phyloP scores from a whole-genome alignment of 92 coral and sea anemone species.

The Montipora capitata region DNA sequence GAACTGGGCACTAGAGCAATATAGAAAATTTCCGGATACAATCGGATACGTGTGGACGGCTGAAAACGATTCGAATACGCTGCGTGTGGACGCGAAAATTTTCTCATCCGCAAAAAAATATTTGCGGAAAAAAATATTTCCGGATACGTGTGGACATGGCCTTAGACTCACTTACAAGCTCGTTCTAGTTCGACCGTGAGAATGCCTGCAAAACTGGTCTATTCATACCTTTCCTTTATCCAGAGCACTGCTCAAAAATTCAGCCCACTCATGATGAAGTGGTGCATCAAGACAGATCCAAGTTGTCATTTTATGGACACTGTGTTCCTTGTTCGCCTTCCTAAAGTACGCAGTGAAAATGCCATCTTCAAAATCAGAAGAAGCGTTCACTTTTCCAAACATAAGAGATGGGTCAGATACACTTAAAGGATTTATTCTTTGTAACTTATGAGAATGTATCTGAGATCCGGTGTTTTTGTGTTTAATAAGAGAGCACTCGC shows the following conservation, averaged over 20 bases:
- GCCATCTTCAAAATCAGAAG: constrained; percentile 94
- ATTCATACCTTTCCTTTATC: constrained; percentile 90
- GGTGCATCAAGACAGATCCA: constrained; percentile 99
- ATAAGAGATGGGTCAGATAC: constrained; percentile 95
- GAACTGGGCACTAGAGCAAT: too few species aligned
- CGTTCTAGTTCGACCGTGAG: not conserved
- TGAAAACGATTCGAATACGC: too few species aligned
- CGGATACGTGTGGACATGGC: too few species aligned
- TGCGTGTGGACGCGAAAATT: too few species aligned
- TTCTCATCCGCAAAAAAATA: too few species aligned
- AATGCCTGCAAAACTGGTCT: too few species aligned
- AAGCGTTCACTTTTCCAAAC: constrained; percentile 92
- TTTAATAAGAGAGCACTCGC: constrained; percentile 89
- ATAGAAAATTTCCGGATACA: too few species aligned
- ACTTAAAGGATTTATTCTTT: constrained; percentile 90
- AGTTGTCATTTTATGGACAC: constrained; percentile 95
- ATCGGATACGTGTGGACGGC: too few species aligned
- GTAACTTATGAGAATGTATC: constrained; percentile 94
- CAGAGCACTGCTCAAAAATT: constrained; percentile 91
- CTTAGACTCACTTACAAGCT: not conserved
- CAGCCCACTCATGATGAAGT: constrained; percentile 98
- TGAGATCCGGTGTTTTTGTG: constrained; percentile 98
- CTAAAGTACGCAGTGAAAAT: constrained; percentile 96
- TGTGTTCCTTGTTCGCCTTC: constrained; percentile 98
- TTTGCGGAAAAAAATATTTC: too few species aligned